Base-by-base conservation (phyloP, 2,797 vertebrate genomes). In the Clarias fuscus region DNA sequence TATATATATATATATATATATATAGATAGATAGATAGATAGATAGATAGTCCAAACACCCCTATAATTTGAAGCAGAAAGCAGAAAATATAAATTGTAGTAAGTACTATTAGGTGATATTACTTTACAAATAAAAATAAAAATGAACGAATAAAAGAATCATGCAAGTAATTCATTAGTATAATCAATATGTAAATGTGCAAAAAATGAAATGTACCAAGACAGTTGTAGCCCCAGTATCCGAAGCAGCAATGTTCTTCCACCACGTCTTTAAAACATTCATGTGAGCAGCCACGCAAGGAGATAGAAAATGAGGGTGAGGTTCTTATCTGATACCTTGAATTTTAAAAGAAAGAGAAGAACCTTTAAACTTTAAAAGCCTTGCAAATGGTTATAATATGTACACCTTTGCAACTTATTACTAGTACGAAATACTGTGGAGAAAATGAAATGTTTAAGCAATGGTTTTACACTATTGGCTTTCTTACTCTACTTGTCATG, bases 181-280 rank as follows among this genome's bases (percentile, higher is more conserved):
- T 15, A 1, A 40, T 67, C 13, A 53, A 76, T 48, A 48, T 48
- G 43, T 48, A 48, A 48, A 48, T 8, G 43, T 48, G 8, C 53
- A 62, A 48, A 73, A 43, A 64, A 33, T 37, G 14, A 27, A 71
- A 90, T 96, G 96, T 90, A 99, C 98, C 97, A 5, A 93, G 86
- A 88, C 98, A 99, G 85, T 98, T 94, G 53, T 93, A 94, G 17
- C 98, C 98, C 98, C 98, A 99, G 90, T 91, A 94, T 0, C 98
- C 98, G 0, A 95, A 92, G 88, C 98, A 99, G 90, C 98, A 99
- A 20, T 83, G 91, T 20, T 93, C 93, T 64, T 96, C 91, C 8
- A 94, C 65, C 53, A 92, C 89, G 8, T 95, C 91, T 68, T 87
- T 95, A 86, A 87, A 89, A 83, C 98, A 99, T 6, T 92, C 90